phyloP scores from a whole-genome alignment of 2,113 vertebrate species.

The Narcine bancroftii region DNA sequence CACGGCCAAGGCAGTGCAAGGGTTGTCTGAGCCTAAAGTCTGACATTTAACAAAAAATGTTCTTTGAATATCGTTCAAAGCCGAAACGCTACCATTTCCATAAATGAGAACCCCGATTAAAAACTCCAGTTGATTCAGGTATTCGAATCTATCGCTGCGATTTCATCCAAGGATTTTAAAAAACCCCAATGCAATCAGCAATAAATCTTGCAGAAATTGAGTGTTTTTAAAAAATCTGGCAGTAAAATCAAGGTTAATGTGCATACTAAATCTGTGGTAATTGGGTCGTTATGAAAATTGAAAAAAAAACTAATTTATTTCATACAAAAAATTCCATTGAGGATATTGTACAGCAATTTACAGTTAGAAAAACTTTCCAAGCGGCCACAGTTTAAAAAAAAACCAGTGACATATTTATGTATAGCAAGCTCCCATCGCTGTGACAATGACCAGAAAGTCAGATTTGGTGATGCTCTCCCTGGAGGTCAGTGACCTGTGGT shows the following conservation, averaged over 20 bases:
- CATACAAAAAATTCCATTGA: no score
- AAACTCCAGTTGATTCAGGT: neutral
- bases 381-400: no score
- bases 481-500: no score
- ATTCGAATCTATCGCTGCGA: neutral
- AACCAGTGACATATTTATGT: no score
- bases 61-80: neutral
- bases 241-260: neutral
- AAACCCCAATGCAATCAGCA: neutral
- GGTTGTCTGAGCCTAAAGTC: neutral
- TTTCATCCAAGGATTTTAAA: neutral
- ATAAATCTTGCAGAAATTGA: neutral
- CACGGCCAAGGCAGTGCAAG: neutral
- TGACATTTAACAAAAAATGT: neutral
- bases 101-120: neutral
- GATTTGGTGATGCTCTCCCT: no score
- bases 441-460: no score
- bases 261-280: neutral
- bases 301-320: no score
- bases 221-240: neutral
- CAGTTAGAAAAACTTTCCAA: no score
- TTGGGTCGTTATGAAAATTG: neutral
- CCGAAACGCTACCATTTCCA: neutral
- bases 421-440: no score
- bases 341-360: no score